Conservation (phyloP, 2,113 vertebrate genomes). For the Dasyurus viverrinus region DNA sequence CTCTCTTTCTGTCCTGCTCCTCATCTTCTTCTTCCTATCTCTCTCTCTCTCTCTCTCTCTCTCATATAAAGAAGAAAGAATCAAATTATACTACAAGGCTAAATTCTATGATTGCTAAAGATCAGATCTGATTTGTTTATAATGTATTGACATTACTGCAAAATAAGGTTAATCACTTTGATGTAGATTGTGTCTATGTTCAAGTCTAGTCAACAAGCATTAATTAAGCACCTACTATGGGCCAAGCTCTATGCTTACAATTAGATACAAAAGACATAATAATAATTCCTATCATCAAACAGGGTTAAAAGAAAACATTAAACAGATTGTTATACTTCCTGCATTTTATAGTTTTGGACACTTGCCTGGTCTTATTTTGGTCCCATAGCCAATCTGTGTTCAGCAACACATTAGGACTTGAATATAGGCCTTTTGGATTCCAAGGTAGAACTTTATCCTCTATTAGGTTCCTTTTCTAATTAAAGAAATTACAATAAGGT, state of each 20-base stretch:
- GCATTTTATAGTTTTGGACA: neutral
- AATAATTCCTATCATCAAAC: too few relatives aligned
- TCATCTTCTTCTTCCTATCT: too few relatives aligned
- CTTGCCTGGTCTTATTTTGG: slow-evolving; percentile 14
- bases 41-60: too few relatives aligned
- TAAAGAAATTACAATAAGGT: neutral
- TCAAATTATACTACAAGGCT: too few relatives aligned
- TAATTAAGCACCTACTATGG: too few relatives aligned
- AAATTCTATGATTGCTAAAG: too few relatives aligned
- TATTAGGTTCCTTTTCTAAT: neutral
- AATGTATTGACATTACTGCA: neutral
- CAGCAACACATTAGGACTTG: neutral
- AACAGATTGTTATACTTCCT: neutral
- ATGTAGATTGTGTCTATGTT: neutral
- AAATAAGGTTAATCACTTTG: neutral
- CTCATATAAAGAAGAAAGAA: too few relatives aligned
- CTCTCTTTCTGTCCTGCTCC: too few relatives aligned
- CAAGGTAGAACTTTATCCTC: neutral
- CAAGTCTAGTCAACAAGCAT: neutral
- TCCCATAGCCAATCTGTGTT: neutral
- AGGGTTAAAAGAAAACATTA: neutral
- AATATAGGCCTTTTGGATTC: neutral
- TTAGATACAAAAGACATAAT: too few relatives aligned
- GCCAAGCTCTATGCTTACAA: too few relatives aligned
- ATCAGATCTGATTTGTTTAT: neutral